Evolutionary conservation across 2,888 invertebrate species (phyloP), one percentile per base, ranked within the genome.

Genomic region (Cryptocephalus moraei): DNA sequence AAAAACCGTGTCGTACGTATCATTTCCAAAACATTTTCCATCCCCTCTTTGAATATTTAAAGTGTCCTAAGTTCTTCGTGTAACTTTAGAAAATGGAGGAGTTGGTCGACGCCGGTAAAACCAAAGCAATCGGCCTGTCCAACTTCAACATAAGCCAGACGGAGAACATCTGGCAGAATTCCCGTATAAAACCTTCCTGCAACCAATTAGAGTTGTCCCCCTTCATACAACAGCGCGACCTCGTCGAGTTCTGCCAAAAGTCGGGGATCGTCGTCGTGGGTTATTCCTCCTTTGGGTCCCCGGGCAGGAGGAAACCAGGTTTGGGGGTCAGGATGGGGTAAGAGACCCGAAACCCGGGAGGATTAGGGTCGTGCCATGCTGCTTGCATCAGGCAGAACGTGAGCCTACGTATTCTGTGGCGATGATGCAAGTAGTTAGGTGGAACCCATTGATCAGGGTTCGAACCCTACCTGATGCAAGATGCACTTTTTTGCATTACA

Each of bases 141-240:
- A 40, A 51, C 52, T 8, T 86, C 80, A 34, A 77, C 76, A 57
- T 86, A 86, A 49, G 86, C 62, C 11, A 84, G 65, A 64, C 86
- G 84, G 1, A 82, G 79, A 38, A 86, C 53, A 32, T 77, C 74
- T 64, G 83, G 12, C 12, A 44, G 12, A 14, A 13, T 13, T 6
- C 64, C 6, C 72, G 66, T 43, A 74, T 80, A 42, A 76, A 75
- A 53, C 86, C 81, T 44, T 75, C 81, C 43, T 70, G 68, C 67
- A 60, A 79, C 4, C 72, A 82, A 73, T 76, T 89, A 47, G 89
- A 90, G 63, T 38, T 51, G 14, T 71, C 73, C 51, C 65, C 70
- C 6, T 72, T 73, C 56, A 69, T 73, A 49, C 72, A 69, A 48
- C 78, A 79, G 55, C 66, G 67, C 12, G 68, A 74, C 64, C 36